phyloP scores from a whole-genome alignment of 1,140 invertebrate species.

The Listronotus bonariensis region DNA sequence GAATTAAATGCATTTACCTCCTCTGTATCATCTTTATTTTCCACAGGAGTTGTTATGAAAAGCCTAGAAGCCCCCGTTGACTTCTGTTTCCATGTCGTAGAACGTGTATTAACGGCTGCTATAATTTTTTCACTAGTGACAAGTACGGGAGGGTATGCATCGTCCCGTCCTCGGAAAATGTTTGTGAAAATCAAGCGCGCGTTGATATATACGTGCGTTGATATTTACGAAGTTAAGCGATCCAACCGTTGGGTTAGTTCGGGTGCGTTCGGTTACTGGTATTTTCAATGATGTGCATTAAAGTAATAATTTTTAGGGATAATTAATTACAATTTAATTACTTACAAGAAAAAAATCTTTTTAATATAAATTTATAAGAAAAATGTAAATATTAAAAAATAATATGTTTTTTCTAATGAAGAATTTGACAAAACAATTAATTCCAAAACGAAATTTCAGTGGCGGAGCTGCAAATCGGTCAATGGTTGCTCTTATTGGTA shows the following conservation, averaged over 20 bases:
- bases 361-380: too few relatives aligned
- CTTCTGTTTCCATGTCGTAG: constrained; percentile 62
- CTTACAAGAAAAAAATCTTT: too few relatives aligned
- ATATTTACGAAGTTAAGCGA: constrained; percentile 25
- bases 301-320: too few relatives aligned
- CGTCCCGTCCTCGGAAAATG: constrained; percentile 59
- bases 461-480: too few relatives aligned
- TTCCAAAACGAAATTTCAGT: too few relatives aligned
- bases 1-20: constrained; percentile 70
- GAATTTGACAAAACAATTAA: too few relatives aligned
- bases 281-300: constrained; percentile 9
- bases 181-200: constrained; percentile 56
- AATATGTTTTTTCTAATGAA: too few relatives aligned
- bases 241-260: not conserved
- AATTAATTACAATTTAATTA: too few relatives aligned
- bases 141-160: constrained; percentile 61
- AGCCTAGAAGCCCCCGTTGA: constrained; percentile 64
- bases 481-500: too few relatives aligned
- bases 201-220: constrained; percentile 51
- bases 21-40: constrained; percentile 82
- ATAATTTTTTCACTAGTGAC: constrained; percentile 57
- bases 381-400: too few relatives aligned
- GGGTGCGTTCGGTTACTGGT: not conserved
- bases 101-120: constrained; percentile 50
- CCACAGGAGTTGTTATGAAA: constrained; percentile 68